Conservation (phyloP, 2,888 invertebrate species). For the Physocephala rufipes region DNA sequence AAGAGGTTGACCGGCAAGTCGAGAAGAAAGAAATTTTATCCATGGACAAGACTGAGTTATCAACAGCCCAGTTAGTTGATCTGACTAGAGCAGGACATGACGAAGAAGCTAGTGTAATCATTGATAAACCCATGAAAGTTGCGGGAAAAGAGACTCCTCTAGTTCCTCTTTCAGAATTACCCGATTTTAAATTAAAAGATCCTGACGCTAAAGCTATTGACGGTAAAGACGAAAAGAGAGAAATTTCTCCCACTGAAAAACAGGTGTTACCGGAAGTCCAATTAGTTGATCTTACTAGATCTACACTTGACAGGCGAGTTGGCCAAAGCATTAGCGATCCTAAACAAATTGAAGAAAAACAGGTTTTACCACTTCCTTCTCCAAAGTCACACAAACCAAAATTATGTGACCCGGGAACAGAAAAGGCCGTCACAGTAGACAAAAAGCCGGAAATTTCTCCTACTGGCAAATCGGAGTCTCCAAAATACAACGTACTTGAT, state of each 20-base stretch:
- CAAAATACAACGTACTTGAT: no score
- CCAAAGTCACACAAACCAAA: no score
- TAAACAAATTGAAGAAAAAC: no score
- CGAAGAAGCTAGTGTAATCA: not conserved
- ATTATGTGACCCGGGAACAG: no score
- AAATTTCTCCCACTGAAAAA: slow-evolving; percentile 47
- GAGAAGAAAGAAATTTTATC: not conserved
- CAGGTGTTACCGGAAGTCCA: not conserved
- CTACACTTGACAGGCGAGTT: not conserved
- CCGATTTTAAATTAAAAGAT: not conserved
- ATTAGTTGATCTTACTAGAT: not conserved
- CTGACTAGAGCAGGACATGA: not conserved
- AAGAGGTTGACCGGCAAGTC: not conserved
- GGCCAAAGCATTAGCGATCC: no score
- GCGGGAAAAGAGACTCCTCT: not conserved
- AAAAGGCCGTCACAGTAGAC: not conserved
- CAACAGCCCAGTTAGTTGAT: not conserved
- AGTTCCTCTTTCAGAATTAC: no score
- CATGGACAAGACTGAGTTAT: not conserved
- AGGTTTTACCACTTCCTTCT: no score
- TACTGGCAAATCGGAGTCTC: no score
- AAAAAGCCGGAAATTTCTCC: not conserved
- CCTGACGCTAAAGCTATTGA: not conserved
- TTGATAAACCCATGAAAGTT: not conserved
- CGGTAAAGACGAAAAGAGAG: slow-evolving; percentile 42